These are phyloP conservation scores for Penaeus vannamei DNA, from an alignment of 1,140 invertebrate species.

Conservation along the genomic window DNA sequence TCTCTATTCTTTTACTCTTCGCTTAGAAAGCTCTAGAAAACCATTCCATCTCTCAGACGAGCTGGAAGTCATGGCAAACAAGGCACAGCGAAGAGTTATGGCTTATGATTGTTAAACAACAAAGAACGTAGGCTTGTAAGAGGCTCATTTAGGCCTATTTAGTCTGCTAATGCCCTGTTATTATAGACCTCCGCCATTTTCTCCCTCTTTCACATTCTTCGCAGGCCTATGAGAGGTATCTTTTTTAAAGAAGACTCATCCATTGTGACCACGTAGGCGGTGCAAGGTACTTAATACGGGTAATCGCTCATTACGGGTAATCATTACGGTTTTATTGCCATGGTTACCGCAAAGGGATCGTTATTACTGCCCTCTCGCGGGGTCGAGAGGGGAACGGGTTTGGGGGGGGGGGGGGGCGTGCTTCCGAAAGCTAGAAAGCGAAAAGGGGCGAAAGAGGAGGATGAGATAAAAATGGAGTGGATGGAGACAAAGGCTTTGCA, in stretches of 20 bases:
- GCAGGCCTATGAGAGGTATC: constrained; percentile 3
- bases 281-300: too few relatives aligned
- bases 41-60: too few relatives aligned
- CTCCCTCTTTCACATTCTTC: neutral
- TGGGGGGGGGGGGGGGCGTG: constrained; percentile 1
- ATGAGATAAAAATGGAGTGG: too few relatives aligned
- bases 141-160: constrained; percentile 18
- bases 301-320: too few relatives aligned
- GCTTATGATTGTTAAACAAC: neutral
- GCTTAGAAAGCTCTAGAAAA: too few relatives aligned
- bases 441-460: too few relatives aligned
- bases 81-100: neutral
- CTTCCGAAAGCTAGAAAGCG: neutral
- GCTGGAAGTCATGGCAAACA: neutral
- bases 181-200: constrained; percentile 24
- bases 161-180: constrained; percentile 1
- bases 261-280: too few relatives aligned
- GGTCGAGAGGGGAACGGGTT: neutral
- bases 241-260: too few relatives aligned
- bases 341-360: too few relatives aligned
- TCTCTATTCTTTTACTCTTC: too few relatives aligned
- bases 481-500: too few relatives aligned
- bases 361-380: neutral
- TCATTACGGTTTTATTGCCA: too few relatives aligned
- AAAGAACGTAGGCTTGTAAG: constrained; percentile 21